Evolutionary conservation across 2,113 vertebrate genomes (phyloP).

Genomic region (Anarrhichthys ocellatus): DNA sequence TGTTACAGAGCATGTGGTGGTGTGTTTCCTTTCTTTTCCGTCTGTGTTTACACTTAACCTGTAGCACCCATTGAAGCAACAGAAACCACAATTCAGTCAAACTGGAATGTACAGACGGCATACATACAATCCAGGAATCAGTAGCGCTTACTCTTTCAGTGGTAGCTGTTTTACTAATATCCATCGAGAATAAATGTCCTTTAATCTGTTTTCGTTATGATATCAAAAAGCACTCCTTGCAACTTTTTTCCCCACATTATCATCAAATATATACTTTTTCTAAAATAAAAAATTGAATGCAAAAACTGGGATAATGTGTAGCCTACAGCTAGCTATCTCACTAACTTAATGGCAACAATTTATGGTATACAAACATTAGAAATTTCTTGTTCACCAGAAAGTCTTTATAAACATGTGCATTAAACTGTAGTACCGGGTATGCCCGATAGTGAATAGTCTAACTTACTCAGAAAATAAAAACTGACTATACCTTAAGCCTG

Average conservation of each 20-base stretch:
- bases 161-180: not conserved
- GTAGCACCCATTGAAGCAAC: slow-evolving; percentile 8
- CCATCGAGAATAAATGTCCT: not conserved
- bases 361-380: not conserved
- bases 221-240: not conserved
- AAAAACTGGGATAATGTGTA: not conserved
- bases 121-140: not conserved
- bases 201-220: not conserved
- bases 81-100: not conserved
- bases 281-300: not conserved
- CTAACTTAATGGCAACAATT: not conserved
- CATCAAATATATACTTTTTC: not conserved
- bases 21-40: slow-evolving; percentile 12
- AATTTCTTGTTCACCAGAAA: not conserved
- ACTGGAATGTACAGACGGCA: not conserved
- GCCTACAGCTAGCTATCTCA: not conserved
- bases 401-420: not conserved
- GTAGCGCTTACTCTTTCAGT: not conserved
- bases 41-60: slow-evolving; percentile 27
- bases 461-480: not conserved
- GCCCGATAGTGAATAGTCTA: not conserved
- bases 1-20: not conserved
- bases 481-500: not conserved
- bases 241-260: not conserved
- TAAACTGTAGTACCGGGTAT: not conserved